Conservation (phyloP, 2,888 invertebrate genomes). For the Apotomis betuletana region DNA sequence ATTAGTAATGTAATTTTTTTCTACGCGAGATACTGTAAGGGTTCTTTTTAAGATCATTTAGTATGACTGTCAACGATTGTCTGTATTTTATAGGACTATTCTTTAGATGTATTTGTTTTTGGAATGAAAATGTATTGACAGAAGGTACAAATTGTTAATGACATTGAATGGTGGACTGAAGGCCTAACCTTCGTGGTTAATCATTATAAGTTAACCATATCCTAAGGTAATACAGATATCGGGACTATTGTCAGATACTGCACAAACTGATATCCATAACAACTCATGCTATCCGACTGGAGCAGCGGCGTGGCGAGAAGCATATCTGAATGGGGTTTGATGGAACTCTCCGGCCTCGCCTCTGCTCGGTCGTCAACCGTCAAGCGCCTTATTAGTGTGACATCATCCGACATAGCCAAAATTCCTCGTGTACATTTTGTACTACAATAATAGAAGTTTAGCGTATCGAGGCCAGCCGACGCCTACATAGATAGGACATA, state of each 20-base stretch:
- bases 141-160: slow-evolving; percentile 39
- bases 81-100: slow-evolving; percentile 40
- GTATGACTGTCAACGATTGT: slow-evolving; percentile 33
- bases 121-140: slow-evolving; percentile 26
- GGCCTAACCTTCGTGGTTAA: slow-evolving; percentile 40
- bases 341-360: no score
- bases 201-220: slow-evolving; percentile 37
- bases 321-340: no score
- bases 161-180: slow-evolving; percentile 38
- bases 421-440: slow-evolving; percentile 38
- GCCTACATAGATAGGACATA: slow-evolving; percentile 81
- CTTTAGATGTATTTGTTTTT: slow-evolving; percentile 40
- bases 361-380: slow-evolving; percentile 5
- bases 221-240: slow-evolving; percentile 29
- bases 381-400: slow-evolving; percentile 36
- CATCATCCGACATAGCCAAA: slow-evolving; percentile 37
- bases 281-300: not conserved
- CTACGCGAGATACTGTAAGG: slow-evolving; percentile 31
- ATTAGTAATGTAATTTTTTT: slow-evolving; percentile 29
- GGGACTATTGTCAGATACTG: slow-evolving; percentile 23
- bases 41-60: slow-evolving; percentile 36
- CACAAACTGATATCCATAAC: slow-evolving; percentile 33
- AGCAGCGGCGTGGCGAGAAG: no score
- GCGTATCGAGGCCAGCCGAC: slow-evolving; percentile 50
- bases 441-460: slow-evolving; percentile 21